These are phyloP conservation scores for Chaetogeoica ovagalla DNA, from an alignment of 2,888 invertebrate species.

Conservation along the genomic window DNA sequence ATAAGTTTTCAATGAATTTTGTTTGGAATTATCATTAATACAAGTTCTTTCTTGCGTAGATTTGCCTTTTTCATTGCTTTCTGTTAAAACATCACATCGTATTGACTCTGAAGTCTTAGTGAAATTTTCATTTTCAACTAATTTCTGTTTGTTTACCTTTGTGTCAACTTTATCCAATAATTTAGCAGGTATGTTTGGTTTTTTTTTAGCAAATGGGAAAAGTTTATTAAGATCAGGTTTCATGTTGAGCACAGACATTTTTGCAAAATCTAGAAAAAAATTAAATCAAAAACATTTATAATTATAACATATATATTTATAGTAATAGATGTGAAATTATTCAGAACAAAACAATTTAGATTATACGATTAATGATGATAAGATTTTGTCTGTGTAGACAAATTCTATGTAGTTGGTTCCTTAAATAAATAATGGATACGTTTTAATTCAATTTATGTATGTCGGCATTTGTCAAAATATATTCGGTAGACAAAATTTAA, in stretches of 20 bases:
- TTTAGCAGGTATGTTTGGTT: constrained; percentile 49
- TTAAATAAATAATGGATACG: too few species aligned
- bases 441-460: too few species aligned
- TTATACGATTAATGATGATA: too few species aligned
- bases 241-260: constrained; percentile 22
- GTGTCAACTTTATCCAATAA: constrained; percentile 36
- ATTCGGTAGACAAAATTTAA: too few species aligned
- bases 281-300: too few species aligned
- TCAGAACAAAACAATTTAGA: too few species aligned
- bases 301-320: too few species aligned
- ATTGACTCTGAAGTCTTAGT: constrained; percentile 6
- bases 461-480: too few species aligned
- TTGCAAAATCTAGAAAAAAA: constrained; percentile 18
- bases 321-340: too few species aligned
- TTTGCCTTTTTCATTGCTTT: constrained; percentile 37
- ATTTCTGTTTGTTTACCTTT: constrained; percentile 21
- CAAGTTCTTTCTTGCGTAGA: not conserved
- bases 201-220: constrained; percentile 48
- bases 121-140: constrained; percentile 10
- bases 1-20: not conserved
- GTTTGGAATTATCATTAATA: constrained; percentile 3
- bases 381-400: too few species aligned
- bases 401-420: too few species aligned
- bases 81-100: constrained; percentile 27
- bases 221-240: constrained; percentile 36